A percentile compares a stretch with the other conserved stretches of the same genome.
Evolutionary conservation across 2,888 invertebrate species (phyloP).

Genomic region (Phlogophora meticulosa): DNA sequence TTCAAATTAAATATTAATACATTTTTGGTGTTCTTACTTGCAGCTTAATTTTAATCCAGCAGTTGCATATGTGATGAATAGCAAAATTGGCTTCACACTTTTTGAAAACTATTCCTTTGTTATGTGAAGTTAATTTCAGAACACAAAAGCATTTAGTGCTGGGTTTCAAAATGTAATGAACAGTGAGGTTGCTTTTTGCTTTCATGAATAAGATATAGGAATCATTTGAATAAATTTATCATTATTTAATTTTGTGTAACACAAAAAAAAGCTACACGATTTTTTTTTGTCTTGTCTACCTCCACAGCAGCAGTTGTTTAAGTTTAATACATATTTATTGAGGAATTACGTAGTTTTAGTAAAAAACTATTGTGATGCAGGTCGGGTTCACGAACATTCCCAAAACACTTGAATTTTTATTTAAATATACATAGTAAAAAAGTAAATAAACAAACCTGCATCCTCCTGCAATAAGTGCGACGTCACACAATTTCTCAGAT

Average conservation of each 20-base stretch:
- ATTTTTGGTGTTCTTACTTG: background rate
- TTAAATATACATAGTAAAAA: slow-evolving; percentile 26
- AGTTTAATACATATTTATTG: background rate
- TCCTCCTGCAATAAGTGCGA: slow-evolving; percentile 95
- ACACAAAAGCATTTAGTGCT: slow-evolving; percentile 5
- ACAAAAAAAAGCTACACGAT: background rate
- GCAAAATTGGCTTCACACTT: background rate
- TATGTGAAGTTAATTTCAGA: background rate
- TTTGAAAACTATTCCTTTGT: slow-evolving; percentile 19
- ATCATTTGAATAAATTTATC: no score
- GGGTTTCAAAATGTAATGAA: background rate
- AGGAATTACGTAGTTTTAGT: background rate
- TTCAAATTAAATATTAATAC: background rate
- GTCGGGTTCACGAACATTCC: slow-evolving; percentile 46
- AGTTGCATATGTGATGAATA: background rate
- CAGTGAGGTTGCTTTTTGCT: background rate
- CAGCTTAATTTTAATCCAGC: background rate
- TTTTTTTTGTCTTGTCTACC: background rate
- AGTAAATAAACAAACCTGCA: slow-evolving; percentile 87
- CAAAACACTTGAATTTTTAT: slow-evolving; percentile 12
- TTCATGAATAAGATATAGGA: background rate
- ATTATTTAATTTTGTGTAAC: no score
- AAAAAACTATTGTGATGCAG: slow-evolving; percentile 7
- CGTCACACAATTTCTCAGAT: slow-evolving; percentile 96
- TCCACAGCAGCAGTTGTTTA: background rate